phyloP scores from a whole-genome alignment of 2,888 invertebrate genomes.

The Eumerus sabulonum region DNA sequence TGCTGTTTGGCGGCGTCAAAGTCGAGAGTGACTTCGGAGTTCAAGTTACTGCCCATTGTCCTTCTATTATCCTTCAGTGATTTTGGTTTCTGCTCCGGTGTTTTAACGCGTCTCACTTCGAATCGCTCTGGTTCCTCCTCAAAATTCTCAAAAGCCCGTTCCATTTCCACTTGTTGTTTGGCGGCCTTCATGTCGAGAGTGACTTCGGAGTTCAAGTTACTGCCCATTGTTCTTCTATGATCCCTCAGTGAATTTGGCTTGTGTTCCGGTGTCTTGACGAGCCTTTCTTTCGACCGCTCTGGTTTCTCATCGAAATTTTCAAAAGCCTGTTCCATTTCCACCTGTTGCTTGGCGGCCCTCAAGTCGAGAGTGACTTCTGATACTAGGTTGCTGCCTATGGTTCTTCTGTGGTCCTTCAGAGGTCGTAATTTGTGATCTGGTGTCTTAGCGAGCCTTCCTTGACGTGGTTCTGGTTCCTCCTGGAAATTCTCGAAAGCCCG shows the following conservation, averaged over 20 bases:
- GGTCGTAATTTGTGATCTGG: conserved; percentile 6
- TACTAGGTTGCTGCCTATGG: conserved; percentile 16
- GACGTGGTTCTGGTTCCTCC: conserved; percentile 20
- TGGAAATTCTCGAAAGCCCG: conserved; percentile 30
- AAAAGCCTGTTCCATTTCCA: conserved; percentile 31
- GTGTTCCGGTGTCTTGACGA: conserved; percentile 30
- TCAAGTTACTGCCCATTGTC: conserved; percentile 21
- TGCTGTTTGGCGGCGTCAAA: conserved; percentile 23
- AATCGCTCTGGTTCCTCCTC: conserved; percentile 24
- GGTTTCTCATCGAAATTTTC: conserved; percentile 38
- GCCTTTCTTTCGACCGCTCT: not conserved
- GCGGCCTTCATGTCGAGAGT: conserved; percentile 29
- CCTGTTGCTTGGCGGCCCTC: conserved; percentile 16
- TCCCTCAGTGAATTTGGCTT: not conserved
- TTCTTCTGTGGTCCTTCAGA: conserved; percentile 21
- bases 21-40: conserved; percentile 7
- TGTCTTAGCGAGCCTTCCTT: conserved; percentile 11
- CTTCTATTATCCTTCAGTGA: conserved; percentile 10
- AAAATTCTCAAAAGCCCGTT: conserved; percentile 33
- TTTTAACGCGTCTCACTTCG: conserved; percentile 7
- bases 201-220: not conserved
- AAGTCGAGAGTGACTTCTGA: conserved; percentile 17
- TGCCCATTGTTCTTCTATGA: conserved; percentile 28
- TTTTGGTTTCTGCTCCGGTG: conserved; percentile 16
- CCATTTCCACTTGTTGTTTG: conserved; percentile 19